Percentiles rank a stretch among this genome's conserved stretches.
phyloP scores from a whole-genome alignment of 2,888 invertebrate genomes.

The Noctua pronuba region DNA sequence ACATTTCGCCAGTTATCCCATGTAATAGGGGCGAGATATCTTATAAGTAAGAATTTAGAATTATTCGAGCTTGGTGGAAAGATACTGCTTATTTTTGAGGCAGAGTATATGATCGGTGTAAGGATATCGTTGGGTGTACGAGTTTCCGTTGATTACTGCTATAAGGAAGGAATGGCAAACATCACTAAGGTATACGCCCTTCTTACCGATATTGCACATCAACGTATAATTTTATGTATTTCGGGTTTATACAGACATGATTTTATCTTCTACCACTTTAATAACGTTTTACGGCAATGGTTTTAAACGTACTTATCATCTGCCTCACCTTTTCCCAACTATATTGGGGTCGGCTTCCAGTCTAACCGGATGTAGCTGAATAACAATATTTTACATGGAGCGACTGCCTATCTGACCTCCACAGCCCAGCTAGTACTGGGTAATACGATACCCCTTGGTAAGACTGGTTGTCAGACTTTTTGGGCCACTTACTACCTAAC shows the following conservation, averaged over 20 bases:
- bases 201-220: conserved; percentile 7
- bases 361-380: too few species aligned
- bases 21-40: too few species aligned
- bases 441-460: too few species aligned
- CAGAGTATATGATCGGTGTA: conserved; percentile 5
- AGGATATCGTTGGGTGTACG: conserved; percentile 31
- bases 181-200: conserved; percentile 9
- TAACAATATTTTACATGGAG: too few species aligned
- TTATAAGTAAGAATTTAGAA: conserved; percentile 74
- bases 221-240: conserved; percentile 25
- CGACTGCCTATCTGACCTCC: too few species aligned
- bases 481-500: too few species aligned
- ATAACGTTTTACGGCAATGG: not conserved
- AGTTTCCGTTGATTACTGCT: conserved; percentile 36
- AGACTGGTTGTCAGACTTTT: too few species aligned
- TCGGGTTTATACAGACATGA: not conserved
- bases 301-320: not conserved
- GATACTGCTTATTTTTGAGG: conserved; percentile 61
- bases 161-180: conserved; percentile 15
- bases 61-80: conserved; percentile 68
- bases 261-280: not conserved
- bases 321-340: too few species aligned
- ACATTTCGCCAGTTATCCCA: too few species aligned
- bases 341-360: too few species aligned
- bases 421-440: too few species aligned